Conservation (phyloP, 2,797 vertebrate species). For the Sebastes ruberrimus region DNA sequence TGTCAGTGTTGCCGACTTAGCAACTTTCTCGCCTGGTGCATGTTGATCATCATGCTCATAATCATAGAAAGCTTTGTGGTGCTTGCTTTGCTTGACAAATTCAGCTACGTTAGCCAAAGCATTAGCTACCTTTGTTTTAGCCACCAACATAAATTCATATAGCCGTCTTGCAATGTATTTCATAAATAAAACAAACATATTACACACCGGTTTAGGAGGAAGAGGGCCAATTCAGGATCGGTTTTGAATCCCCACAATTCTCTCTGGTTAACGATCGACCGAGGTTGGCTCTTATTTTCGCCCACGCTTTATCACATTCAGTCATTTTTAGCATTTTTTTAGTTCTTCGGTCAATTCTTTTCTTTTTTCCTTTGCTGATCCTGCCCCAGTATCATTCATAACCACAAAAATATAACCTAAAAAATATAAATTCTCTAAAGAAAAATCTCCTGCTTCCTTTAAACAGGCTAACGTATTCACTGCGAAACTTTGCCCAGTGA, state of each 20-base stretch:
- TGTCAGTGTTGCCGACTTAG: not conserved
- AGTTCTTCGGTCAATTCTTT: not conserved
- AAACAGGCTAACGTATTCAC: rapidly evolving
- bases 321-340: not conserved
- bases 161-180: not conserved
- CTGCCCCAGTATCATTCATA: too few species aligned
- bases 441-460: too few species aligned
- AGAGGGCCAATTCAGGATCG: not conserved
- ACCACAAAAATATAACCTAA: too few species aligned
- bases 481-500: too few species aligned
- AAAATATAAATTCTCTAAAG: too few species aligned
- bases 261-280: rapidly evolving
- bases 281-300: too few species aligned
- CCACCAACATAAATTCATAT: not conserved
- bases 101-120: too few species aligned
- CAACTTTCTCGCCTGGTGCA: too few species aligned
- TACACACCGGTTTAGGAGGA: not conserved
- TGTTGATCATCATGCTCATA: not conserved
- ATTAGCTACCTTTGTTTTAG: not conserved
- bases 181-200: not conserved
- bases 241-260: not conserved
- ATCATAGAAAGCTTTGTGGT: not conserved
- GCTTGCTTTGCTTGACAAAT: not conserved
- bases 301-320: not conserved
- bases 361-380: not conserved